phyloP scores from a whole-genome alignment of 2,113 vertebrate genomes.

The Platanista minor region DNA sequence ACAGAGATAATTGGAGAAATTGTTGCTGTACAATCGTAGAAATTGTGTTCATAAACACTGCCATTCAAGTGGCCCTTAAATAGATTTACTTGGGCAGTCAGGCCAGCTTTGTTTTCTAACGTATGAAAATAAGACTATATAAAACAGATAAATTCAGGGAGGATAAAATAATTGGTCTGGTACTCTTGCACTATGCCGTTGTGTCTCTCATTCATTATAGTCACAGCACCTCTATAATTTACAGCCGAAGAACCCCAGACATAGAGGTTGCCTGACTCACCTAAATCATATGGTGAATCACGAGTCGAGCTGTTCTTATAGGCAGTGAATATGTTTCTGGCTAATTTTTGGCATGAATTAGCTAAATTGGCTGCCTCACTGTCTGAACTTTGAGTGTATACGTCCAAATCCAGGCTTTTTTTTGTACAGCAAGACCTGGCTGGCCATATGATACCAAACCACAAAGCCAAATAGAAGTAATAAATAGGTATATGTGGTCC shows the following conservation, averaged over 20 bases:
- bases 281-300: conserved; percentile 61
- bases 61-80: conserved; percentile 1
- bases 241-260: conserved; percentile 52
- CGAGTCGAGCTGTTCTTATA: conserved; percentile 59
- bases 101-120: conserved; percentile 52
- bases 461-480: conserved; percentile 24
- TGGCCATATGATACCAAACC: conserved; percentile 19
- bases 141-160: conserved; percentile 13
- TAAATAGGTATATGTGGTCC: not conserved
- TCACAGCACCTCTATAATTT: conserved; percentile 60
- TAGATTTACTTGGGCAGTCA: not conserved
- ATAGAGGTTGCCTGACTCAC: conserved; percentile 65
- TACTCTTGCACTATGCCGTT: not conserved
- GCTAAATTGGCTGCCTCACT: conserved; percentile 45
- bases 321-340: conserved; percentile 61
- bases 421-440: conserved; percentile 16
- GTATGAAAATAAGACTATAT: conserved; percentile 25
- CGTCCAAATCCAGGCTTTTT: conserved; percentile 39
- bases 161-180: conserved; percentile 23
- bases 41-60: conserved; percentile 38
- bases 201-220: conserved; percentile 50
- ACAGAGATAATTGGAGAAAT: not conserved
- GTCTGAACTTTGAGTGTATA: conserved; percentile 41
- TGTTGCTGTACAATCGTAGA: conserved; percentile 6
- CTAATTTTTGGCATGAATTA: conserved; percentile 62